Evolutionary conservation across 2,113 vertebrate species (phyloP).

Genomic region (Spheniscus mendiculus): DNA sequence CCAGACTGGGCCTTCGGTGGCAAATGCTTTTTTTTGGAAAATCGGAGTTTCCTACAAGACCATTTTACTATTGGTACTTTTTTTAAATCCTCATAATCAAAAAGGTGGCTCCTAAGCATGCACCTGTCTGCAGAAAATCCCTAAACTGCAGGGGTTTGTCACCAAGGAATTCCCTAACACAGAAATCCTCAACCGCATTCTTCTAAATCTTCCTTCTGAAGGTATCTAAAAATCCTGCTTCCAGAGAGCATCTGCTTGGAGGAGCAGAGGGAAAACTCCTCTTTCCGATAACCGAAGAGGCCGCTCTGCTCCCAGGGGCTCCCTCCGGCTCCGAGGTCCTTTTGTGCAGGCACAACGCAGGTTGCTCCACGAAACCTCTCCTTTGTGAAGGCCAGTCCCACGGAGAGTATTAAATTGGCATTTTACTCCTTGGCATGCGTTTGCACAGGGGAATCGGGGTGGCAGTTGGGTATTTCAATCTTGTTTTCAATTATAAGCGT

Average conservation of each 20-base stretch:
- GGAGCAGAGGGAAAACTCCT: not conserved
- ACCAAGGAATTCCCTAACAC: not conserved
- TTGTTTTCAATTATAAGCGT: slow-evolving; percentile 52
- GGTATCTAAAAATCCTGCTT: not conserved
- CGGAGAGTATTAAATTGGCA: not conserved
- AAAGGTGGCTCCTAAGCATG: not conserved
- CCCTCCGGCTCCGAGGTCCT: not conserved
- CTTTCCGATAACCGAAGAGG: fast-evolving
- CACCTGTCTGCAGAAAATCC: not conserved
- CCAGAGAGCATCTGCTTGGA: not conserved
- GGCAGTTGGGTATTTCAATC: slow-evolving; percentile 28
- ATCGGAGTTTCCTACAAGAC: not conserved
- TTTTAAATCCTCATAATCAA: not conserved
- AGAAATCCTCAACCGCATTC: not conserved
- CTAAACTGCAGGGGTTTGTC: not conserved
- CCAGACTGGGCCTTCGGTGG: not conserved
- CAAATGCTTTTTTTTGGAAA: not conserved
- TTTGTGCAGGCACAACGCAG: fast-evolving
- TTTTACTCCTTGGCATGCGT: not conserved
- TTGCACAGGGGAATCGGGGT: not conserved
- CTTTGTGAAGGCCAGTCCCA: not conserved
- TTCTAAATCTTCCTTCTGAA: not conserved
- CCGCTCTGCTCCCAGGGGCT: not conserved
- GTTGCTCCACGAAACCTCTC: not conserved
- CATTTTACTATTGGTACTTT: not conserved